Conservation (phyloP, 1,140 invertebrate species). For the Hyphantria cunea region DNA sequence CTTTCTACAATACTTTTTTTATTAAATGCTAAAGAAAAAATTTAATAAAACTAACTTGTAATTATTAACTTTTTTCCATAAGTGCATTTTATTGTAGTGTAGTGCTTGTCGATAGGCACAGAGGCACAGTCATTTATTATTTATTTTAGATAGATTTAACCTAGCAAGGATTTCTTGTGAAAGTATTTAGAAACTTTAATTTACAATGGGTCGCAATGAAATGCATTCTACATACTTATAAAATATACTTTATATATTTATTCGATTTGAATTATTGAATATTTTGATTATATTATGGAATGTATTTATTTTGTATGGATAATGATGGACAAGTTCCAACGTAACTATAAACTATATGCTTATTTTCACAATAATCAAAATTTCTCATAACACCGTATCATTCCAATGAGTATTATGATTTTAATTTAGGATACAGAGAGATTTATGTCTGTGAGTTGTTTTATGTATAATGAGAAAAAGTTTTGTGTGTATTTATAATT, state of each 20-base stretch:
- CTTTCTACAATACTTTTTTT: conserved; percentile 3
- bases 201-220: not conserved
- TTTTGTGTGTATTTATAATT: not conserved
- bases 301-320: not conserved
- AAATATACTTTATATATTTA: no score
- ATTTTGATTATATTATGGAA: conserved; percentile 22
- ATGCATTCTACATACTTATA: not conserved
- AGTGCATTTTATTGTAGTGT: conserved; percentile 58
- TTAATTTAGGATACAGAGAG: conserved; percentile 10
- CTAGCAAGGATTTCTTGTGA: conserved; percentile 12
- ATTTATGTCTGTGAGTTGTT: not conserved
- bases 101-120: conserved; percentile 67
- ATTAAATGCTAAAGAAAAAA: conserved; percentile 12
- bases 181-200: conserved; percentile 9
- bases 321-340: conserved; percentile 9
- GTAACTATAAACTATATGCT: not conserved
- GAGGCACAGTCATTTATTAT: conserved; percentile 64
- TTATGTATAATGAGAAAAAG: conserved; percentile 5
- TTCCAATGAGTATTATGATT: conserved; percentile 55
- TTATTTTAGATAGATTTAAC: conserved; percentile 26
- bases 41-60: conserved; percentile 12
- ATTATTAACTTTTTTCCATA: conserved; percentile 32
- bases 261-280: not conserved
- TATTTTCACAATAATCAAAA: conserved; percentile 15
- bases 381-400: conserved; percentile 48